Evolutionary conservation across 2,888 invertebrate genomes (phyloP).

Genomic region (Apotomis turbidana): DNA sequence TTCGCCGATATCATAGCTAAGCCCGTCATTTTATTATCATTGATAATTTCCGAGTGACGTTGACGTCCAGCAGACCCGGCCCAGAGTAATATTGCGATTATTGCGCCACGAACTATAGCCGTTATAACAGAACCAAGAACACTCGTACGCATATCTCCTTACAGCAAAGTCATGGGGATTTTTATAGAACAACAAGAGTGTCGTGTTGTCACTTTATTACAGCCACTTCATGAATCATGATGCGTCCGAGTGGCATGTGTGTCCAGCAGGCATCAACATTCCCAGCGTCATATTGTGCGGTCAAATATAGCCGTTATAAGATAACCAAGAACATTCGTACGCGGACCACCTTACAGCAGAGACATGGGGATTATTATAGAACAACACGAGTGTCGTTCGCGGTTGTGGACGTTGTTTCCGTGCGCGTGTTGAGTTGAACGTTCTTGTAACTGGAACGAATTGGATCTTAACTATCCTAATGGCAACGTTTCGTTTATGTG

Average conservation of each 20-base stretch:
- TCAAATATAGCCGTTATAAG: constrained; percentile 32
- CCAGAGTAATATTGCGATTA: constrained; percentile 17
- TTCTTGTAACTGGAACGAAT: constrained; percentile 30
- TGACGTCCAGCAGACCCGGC: background rate
- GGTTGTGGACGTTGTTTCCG: constrained; percentile 13
- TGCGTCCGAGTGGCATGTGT: too few relatives aligned
- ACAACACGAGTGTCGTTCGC: background rate
- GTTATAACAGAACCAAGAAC: background rate
- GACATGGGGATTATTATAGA: background rate
- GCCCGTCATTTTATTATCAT: too few relatives aligned
- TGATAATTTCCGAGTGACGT: too few relatives aligned
- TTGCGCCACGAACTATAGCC: constrained; percentile 21
- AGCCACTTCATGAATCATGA: too few relatives aligned
- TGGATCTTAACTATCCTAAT: constrained; percentile 34
- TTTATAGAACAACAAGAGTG: too few relatives aligned
- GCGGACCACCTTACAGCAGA: constrained; percentile 7
- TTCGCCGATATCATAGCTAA: too few relatives aligned
- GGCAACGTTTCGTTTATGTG: background rate
- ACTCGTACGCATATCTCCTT: too few relatives aligned
- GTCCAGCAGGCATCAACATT: constrained; percentile 14
- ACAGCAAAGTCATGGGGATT: too few relatives aligned
- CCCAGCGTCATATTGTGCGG: constrained; percentile 23
- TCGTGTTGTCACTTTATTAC: too few relatives aligned
- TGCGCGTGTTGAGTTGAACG: constrained; percentile 28
- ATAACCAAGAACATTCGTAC: constrained; percentile 1